Conservation (phyloP, 2,888 invertebrate genomes). For the Latrodectus elegans region DNA sequence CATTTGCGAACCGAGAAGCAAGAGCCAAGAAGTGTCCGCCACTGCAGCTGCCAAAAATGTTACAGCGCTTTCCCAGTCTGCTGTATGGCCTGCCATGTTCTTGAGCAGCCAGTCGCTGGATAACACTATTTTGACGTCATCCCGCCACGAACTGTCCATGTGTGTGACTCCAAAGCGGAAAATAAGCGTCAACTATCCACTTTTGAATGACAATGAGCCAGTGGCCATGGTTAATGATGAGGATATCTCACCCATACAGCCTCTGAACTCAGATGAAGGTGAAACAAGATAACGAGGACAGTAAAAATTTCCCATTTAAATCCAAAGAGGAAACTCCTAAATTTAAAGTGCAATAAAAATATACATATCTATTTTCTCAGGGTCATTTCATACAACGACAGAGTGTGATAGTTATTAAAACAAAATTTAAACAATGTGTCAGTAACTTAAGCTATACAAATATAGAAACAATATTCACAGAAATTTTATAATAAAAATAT, state of each 20-base stretch:
- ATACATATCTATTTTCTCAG: too few relatives aligned
- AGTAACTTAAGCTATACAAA: too few relatives aligned
- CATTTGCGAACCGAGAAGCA: conserved; percentile 22
- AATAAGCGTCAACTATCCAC: conserved; percentile 64
- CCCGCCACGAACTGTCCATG: conserved; percentile 35
- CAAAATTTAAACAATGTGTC: too few relatives aligned
- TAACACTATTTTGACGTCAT: conserved; percentile 37
- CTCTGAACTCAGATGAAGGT: neutral
- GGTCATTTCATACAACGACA: too few relatives aligned
- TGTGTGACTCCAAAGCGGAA: conserved; percentile 59
- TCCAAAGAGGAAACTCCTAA: conserved; percentile 26
- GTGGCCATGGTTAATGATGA: conserved; percentile 47
- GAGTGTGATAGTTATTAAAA: too few relatives aligned
- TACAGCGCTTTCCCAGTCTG: neutral
- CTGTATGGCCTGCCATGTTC: conserved; percentile 48
- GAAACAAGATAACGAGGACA: neutral
- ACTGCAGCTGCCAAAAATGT: neutral
- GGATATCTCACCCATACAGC: conserved; percentile 24
- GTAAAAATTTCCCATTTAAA: conserved; percentile 1
- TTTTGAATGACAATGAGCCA: conserved; percentile 26
- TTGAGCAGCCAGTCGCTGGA: conserved; percentile 67
- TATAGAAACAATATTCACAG: too few relatives aligned
- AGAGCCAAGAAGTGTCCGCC: conserved; percentile 7
- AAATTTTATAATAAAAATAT: too few relatives aligned
- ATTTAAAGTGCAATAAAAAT: too few relatives aligned